Percentiles rank a stretch among this genome's conserved stretches.
Conservation (phyloP, 2,888 invertebrate species). For the Anoncus sp. region DNA sequence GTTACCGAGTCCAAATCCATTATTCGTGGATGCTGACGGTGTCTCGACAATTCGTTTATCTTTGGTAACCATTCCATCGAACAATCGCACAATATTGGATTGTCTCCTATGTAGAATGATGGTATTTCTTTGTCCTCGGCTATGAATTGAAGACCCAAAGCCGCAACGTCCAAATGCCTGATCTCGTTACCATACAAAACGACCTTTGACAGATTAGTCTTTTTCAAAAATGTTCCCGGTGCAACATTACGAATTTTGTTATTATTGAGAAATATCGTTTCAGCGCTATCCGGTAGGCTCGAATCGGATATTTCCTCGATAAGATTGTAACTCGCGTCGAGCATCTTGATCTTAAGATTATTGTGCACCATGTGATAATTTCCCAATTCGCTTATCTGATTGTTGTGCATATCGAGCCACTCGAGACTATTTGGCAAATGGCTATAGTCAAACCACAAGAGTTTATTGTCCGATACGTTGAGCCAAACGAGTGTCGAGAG, state of each 20-base stretch:
- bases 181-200: constrained; percentile 91
- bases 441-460: constrained; percentile 92
- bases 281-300: constrained; percentile 90
- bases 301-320: constrained; percentile 88
- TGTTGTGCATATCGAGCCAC: constrained; percentile 93
- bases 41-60: constrained; percentile 90
- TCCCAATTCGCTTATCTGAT: constrained; percentile 90
- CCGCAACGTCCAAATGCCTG: constrained; percentile 88
- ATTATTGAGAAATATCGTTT: constrained; percentile 89
- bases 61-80: constrained; percentile 94
- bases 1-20: constrained; percentile 91
- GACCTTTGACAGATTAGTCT: constrained; percentile 89
- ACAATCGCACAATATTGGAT: constrained; percentile 94
- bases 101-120: constrained; percentile 91
- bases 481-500: constrained; percentile 91
- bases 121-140: constrained; percentile 89
- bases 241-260: constrained; percentile 89
- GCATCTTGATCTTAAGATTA: constrained; percentile 88
- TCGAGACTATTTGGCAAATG: constrained; percentile 90
- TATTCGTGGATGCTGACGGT: constrained; percentile 90
- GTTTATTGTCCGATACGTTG: constrained; percentile 91
- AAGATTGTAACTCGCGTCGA: constrained; percentile 91
- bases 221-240: constrained; percentile 88
- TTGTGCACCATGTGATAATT: constrained; percentile 89
- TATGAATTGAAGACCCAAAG: constrained; percentile 88